Base-by-base conservation (phyloP, 1,140 invertebrate species). In the Kradibia gibbosae region DNA sequence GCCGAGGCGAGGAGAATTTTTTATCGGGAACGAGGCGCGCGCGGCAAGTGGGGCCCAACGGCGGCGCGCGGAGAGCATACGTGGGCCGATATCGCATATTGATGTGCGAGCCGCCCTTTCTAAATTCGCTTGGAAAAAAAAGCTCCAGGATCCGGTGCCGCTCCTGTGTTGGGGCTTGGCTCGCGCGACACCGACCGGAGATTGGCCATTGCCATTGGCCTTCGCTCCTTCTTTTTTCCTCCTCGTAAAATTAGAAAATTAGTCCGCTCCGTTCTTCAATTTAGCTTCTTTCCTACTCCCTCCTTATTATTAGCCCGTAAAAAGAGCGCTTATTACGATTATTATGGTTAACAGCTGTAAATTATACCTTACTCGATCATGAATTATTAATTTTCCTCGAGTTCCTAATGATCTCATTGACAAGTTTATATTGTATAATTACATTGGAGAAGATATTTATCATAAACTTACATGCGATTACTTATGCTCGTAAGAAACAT, bases 91-190 rank as follows among this genome's bases (percentile, higher is more conserved):
- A 39, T 22, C 2, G 28, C 22, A 3, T 28, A 74, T 57, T 74
- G 73, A 36, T 25, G 15, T 48, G 7, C 7, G 53, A 36, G n/a
- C n/a, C n/a, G 48, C 17, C 13, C 74, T 76, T 76, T 76, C 74
- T 60, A 76, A 45, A 62, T 76, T 60, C 45, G 25, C 62, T 74
- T 55, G n/a, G n/a, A n/a, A n/a, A n/a, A n/a, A 20, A 15, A 36
- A 20, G 72, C 34, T 36, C 25, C 10, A 34, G 13, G 45, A 34
- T 28, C 53, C 28, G 42, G 1, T 7, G 13, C 25, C 11, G 10
- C 20, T 45, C 8, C 25, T 71, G 0, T 22, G 4, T 17, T 28
- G 50, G 5, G 50, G 2, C 15, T 8, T 15, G 50, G 15, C 50
- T 53, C 22, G 3, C 13, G 50, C 3, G 13, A 53, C 15, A 17